Base-by-base conservation (phyloP, 1,140 invertebrate genomes). In the Aphelenchoides besseyi region DNA sequence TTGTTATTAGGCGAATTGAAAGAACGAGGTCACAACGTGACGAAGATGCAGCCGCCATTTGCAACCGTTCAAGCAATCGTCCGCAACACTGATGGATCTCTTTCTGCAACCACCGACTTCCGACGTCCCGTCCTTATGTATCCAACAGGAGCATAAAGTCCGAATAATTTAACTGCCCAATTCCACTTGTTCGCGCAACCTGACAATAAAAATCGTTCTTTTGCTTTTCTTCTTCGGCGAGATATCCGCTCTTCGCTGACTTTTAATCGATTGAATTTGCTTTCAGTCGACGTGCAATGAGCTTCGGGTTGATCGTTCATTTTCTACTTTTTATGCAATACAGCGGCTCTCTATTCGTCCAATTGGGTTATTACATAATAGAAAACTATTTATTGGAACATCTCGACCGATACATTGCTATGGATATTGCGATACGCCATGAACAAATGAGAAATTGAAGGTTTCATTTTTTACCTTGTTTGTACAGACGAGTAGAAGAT, bases 61-160 rank as follows among this genome's bases (percentile, higher is more conserved):
- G 26, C 70, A 29, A 74, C 77, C 0, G 55, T 79, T 35, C 74
- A 80, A 64, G 78, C 75, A 23, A 81, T 79, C 52, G 30, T 79
- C 3, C 29, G 69, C 26, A 66, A 80, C 18, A 33, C 28, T 3
- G 59, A 69, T 37, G 71, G 68, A 2, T 41, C 23, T 18, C 53
- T 79, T 2, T 28, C 35, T 8, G 78, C 79, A 5, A 70, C 32
- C 2, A 80, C 63, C 48, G 77, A 79, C 57, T 59, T 66, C 48
- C 66, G 77, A 63, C 5, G 72, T 52, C 68, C 73, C 23, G 69
- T 78, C 33, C 69, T 78, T 35, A 80, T 71, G 66, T 78, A 79
- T 71, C 77, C 77, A 29, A 57, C 71, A 28, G 77, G 77, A 23
- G 12, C 41, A 23, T 48, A 16, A 23, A 48, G 23, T 48, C 41